These are phyloP conservation scores for Dreissena polymorpha DNA, from an alignment of 1,140 invertebrate genomes.

Conservation along the genomic window DNA sequence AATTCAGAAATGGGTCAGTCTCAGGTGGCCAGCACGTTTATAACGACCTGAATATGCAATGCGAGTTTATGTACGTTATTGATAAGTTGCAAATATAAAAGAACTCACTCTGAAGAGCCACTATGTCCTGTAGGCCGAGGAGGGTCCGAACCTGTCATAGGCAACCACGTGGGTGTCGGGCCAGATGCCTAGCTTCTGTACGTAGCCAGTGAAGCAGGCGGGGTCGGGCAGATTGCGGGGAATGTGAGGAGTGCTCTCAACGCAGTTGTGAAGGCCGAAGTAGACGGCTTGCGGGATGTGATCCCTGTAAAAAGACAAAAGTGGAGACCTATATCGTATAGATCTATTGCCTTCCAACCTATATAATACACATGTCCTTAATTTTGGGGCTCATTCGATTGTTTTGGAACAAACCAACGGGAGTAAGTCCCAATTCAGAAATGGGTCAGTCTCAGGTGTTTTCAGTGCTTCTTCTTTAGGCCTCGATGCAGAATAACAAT, in stretches of 20 bases:
- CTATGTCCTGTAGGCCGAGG: constrained; percentile 68
- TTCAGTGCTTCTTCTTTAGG: too few relatives aligned
- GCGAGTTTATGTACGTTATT: too few relatives aligned
- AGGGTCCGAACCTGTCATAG: constrained; percentile 66
- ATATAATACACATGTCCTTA: background rate
- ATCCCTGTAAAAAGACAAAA: constrained; percentile 49
- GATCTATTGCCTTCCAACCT: background rate
- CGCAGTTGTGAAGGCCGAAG: constrained; percentile 63
- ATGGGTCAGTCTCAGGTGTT: too few relatives aligned
- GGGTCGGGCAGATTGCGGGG: constrained; percentile 62
- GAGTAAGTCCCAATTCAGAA: too few relatives aligned
- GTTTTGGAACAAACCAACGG: too few relatives aligned
- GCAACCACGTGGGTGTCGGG: constrained; percentile 69
- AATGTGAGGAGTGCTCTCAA: constrained; percentile 50
- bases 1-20: too few relatives aligned
- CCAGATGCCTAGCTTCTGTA: constrained; percentile 65
- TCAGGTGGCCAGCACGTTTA: too few relatives aligned
- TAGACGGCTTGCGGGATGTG: constrained; percentile 65
- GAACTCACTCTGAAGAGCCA: constrained; percentile 71
- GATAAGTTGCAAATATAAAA: too few relatives aligned
- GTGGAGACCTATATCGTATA: background rate
- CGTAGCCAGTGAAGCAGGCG: constrained; percentile 66
- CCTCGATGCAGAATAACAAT: too few relatives aligned
- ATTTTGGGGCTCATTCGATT: background rate
- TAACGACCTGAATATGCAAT: too few relatives aligned